Base-by-base conservation (phyloP, 2,888 invertebrate genomes). In the Listrodromus nycthemerus region DNA sequence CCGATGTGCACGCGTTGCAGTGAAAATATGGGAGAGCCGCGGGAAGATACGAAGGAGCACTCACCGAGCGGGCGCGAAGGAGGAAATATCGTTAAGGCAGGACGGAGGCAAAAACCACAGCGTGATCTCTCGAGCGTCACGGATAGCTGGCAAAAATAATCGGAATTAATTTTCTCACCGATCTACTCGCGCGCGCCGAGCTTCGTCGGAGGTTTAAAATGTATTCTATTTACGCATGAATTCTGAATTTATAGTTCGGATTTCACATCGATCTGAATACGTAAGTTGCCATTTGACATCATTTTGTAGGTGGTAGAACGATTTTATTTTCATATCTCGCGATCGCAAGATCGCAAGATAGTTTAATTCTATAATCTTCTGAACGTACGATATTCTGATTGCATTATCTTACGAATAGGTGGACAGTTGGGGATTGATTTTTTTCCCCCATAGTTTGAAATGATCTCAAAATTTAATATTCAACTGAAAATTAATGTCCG, bases 91-190 rank as follows among this genome's bases (percentile, higher is more conserved):
- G 37, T 76, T 52, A 19, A 8, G 71, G 69, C 65, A 52, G 67
- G 52, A 7, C 67, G n/a, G 52, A 71, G 58, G 48, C 77, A 63
- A 33, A 63, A 33, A 48, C 27, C 66, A 33, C 13, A 63, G 37
- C 86, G 87, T 88, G 88, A 87, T 89, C 88, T 88, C 88, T 88
- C 89, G 87, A 88, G 84, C 89, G 88, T 88, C 87, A 88, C 86
- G 86, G 82, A 84, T 82, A 70, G 83, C 83, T 82, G 87, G 84
- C 86, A 88, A 90, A 91, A 89, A 89, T 89, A 84, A 81, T 88
- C 86, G 87, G 89, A 91, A 91, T 92, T 92, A 91, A 61, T 92
- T 92, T 92, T 91, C 90, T 91, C 89, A 87, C 87, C 87, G 86
- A 87, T 90, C 88, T 82, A 87, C 87, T 70, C 71, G 63, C 80